Percentiles rank a stretch among this genome's conserved stretches.
These are phyloP conservation scores for Pollachius pollachius DNA, from an alignment of 2,113 vertebrate species.

Conservation along the genomic window DNA sequence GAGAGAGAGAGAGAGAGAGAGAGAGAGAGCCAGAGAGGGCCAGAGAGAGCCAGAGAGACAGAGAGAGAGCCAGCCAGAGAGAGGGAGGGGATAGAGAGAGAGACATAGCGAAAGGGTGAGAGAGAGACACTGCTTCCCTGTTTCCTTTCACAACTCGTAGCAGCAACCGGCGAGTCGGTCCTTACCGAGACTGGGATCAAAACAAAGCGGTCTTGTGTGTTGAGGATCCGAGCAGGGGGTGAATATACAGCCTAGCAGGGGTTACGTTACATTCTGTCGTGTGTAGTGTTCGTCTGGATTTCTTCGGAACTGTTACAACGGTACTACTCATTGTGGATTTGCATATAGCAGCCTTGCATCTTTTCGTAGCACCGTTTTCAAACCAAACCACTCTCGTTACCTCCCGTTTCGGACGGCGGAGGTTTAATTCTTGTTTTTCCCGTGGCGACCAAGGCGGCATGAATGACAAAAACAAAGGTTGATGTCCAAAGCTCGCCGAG, in stretches of 20 bases:
- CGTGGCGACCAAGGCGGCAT: conserved; percentile 67
- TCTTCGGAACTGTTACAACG: conserved; percentile 14
- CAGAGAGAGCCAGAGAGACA: conserved; percentile 55
- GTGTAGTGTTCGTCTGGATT: conserved; percentile 13
- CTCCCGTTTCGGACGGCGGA: neutral
- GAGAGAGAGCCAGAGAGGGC: conserved; percentile 11
- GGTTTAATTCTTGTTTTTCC: conserved; percentile 22
- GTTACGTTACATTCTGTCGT: neutral
- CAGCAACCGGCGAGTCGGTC: conserved; percentile 28
- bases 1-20: conserved; percentile 5
- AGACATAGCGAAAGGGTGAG: conserved; percentile 2
- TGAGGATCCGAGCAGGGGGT: neutral
- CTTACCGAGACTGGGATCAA: conserved; percentile 3
- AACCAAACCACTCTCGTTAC: too few species aligned
- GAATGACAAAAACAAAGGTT: conserved; percentile 85
- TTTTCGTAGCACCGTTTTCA: conserved; percentile 43
- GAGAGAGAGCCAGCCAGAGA: conserved; percentile 4
- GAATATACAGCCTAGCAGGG: neutral
- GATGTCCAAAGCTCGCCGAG: conserved; percentile 70
- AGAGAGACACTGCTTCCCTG: conserved; percentile 28
- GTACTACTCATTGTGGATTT: conserved; percentile 15
- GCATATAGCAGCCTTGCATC: conserved; percentile 28
- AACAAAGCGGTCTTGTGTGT: conserved; percentile 30
- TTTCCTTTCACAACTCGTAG: conserved; percentile 23
- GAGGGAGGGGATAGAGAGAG: conserved; percentile 47